Percentiles rank a stretch among this genome's conserved stretches.
Conservation (phyloP, 2,888 invertebrate genomes). For the Clivina fossor region DNA sequence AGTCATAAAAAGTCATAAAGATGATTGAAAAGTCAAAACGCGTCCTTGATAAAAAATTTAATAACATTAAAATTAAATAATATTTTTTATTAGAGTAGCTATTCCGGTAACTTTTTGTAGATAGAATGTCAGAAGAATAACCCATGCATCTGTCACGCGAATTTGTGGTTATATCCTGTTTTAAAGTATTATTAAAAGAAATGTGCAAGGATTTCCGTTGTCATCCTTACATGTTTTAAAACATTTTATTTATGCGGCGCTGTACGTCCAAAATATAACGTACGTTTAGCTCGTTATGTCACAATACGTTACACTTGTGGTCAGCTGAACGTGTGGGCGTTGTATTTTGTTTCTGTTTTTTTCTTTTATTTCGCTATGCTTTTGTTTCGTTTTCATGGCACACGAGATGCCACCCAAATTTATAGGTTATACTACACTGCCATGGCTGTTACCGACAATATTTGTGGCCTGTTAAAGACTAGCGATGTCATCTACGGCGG, state of each 20-base stretch:
- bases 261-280: no score
- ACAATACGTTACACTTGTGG: neutral
- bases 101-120: no score
- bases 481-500: no score
- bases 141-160: neutral
- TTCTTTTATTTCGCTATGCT: neutral
- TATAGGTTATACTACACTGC: neutral
- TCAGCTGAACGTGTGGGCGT: neutral
- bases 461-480: no score
- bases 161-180: neutral
- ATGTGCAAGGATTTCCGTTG: neutral
- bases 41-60: no score
- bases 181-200: conserved; percentile 3
- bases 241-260: neutral
- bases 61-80: no score
- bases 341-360: neutral
- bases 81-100: no score
- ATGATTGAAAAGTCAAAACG: no score
- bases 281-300: no score
- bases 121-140: no score
- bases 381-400: neutral
- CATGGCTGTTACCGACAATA: no score
- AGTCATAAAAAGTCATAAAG: no score
- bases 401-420: neutral
- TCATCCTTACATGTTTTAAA: neutral